These are phyloP conservation scores for Sylvilagus bachmani DNA, from an alignment of 2,113 vertebrate genomes.

Conservation along the genomic window DNA sequence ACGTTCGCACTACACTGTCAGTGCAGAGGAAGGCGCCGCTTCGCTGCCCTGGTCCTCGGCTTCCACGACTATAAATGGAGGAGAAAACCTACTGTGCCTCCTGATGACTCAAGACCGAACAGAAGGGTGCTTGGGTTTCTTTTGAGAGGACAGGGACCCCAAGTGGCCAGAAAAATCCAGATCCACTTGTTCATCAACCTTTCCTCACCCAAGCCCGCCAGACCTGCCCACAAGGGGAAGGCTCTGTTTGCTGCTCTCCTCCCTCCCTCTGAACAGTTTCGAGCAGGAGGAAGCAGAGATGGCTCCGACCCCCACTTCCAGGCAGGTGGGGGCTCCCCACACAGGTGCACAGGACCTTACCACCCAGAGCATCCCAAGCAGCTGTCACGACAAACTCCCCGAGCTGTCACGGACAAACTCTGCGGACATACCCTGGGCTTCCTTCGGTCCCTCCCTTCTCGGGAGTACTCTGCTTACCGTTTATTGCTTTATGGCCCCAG, in stretches of 20 bases:
- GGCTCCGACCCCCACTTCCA: not conserved
- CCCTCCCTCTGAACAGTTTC: not conserved
- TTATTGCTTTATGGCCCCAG: slow-evolving; percentile 75
- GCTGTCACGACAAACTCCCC: too few species aligned
- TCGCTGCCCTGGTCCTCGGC: not conserved
- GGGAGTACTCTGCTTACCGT: not conserved
- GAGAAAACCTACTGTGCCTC: not conserved
- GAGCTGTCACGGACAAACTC: not conserved
- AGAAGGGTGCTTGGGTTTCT: slow-evolving; percentile 3
- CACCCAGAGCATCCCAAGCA: not conserved
- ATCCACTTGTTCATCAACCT: slow-evolving; percentile 13
- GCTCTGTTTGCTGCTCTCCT: not conserved
- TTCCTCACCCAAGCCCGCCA: not conserved
- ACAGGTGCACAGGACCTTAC: rapidly evolving
- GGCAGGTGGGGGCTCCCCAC: not conserved
- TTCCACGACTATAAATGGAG: not conserved
- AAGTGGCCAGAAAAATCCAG: slow-evolving; percentile 38
- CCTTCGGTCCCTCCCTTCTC: not conserved
- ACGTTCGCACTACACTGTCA: not conserved
- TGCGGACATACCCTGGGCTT: not conserved
- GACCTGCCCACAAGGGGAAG: not conserved
- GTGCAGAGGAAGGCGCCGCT: not conserved
- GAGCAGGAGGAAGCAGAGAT: not conserved
- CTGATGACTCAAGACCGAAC: not conserved
- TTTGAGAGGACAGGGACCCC: not conserved